These are phyloP conservation scores for Aegotheles bennettii DNA, from an alignment of 2,113 vertebrate genomes.

Conservation along the genomic window DNA sequence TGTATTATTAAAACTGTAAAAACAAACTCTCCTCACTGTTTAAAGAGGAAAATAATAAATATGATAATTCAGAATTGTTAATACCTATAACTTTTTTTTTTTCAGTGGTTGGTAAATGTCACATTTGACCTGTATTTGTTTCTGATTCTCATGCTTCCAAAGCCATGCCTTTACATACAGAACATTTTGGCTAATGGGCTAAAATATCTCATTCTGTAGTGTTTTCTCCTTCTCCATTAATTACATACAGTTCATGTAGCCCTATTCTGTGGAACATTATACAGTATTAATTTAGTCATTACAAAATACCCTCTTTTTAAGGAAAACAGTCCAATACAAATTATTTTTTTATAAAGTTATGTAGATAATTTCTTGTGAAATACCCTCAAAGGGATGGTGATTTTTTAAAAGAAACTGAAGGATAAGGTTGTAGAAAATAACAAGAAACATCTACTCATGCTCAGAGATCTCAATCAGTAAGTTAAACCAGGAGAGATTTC, in stretches of 20 bases:
- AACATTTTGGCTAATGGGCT: neutral
- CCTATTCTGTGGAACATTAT: neutral
- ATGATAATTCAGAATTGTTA: neutral
- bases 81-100: neutral
- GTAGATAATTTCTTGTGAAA: neutral
- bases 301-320: neutral
- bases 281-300: neutral
- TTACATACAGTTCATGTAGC: neutral
- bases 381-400: neutral
- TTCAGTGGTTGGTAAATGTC: accelerated
- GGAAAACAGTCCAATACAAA: neutral
- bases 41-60: neutral
- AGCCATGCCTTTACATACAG: neutral
- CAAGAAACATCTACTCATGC: neutral
- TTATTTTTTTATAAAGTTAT: neutral
- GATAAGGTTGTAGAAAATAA: neutral
- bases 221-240: neutral
- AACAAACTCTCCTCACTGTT: neutral
- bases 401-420: neutral
- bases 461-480: neutral
- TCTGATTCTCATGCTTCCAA: neutral
- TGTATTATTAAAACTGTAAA: neutral
- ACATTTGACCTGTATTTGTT: neutral
- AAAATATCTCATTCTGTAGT: neutral
- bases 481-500: neutral